A percentile compares a stretch with the other conserved stretches of the same genome.
These are phyloP conservation scores for Platyrinchus mystaceus DNA, from an alignment of 2,797 vertebrate species.

Conservation along the genomic window DNA sequence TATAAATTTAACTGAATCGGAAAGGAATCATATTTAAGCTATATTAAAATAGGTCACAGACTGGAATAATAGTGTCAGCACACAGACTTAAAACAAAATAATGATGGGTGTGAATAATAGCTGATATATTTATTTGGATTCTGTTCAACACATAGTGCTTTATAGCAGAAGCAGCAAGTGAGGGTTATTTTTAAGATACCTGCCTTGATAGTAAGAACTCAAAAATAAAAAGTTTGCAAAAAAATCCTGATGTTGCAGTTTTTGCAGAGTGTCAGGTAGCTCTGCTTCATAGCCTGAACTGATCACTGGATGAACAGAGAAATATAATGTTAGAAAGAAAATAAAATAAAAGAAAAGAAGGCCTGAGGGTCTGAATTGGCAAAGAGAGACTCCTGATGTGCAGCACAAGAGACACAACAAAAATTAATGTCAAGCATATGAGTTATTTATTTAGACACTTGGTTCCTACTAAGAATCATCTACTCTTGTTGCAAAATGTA, in stretches of 20 bases:
- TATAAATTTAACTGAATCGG: neutral
- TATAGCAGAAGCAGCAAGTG: neutral
- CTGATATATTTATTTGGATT: neutral
- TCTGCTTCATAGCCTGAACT: neutral
- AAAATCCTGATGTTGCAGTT: neutral
- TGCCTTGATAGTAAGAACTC: neutral
- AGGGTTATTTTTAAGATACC: neutral
- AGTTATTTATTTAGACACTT: neutral
- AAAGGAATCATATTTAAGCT: neutral
- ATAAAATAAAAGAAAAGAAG: neutral
- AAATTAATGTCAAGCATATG: neutral
- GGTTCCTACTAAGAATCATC: neutral
- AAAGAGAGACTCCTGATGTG: neutral
- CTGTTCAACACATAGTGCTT: neutral
- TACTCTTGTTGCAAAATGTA: neutral
- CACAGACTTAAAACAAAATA: neutral
- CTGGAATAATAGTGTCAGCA: neutral
- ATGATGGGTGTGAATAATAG: neutral
- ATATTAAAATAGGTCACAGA: neutral
- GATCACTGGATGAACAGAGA: neutral
- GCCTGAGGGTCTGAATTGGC: neutral
- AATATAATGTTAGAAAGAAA: neutral
- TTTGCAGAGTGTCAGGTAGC: neutral
- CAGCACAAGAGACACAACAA: neutral
- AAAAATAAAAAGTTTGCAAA: neutral